Evolutionary conservation across 92 coral and sea anemone genomes (phyloP), one percentile per base, ranked within the genome.

Genomic region (Zoanthus sansibaricus): DNA sequence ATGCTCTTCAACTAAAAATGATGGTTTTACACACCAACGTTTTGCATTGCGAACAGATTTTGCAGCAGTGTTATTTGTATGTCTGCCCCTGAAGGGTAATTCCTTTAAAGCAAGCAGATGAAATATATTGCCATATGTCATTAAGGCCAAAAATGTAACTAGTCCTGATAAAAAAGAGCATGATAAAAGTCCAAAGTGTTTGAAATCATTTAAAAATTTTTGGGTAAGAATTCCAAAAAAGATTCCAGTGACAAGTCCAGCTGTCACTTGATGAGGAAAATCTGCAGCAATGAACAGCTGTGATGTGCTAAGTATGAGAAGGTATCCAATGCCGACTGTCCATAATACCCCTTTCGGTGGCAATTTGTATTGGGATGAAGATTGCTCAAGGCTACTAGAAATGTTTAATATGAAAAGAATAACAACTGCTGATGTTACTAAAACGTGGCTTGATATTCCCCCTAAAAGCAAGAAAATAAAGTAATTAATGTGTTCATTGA

Each of bases 251-350:
- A 80, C 7, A 21, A 80, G 75, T 47, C 85, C 85, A 37, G 73
- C 44, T 25, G 71, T 12, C 78, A 87, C 77, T 78, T 87, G 90
- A 87, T 87, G 90, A 30, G 90, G 90, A 30, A 87, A 87, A 48
- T 87, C 78, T 7, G 86, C 85, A 10, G 86, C 90, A 68, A 87
- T 33, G 55, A 66, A 87, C n/a, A 78, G 58, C 59, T 75, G 83
- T 58, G 90, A 87, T 7, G 78, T 4, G 15, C 69, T 47, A n/a
- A 78, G 77, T 20, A 87, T 56, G 25, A 77, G 42, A 32, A 87
- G 78, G 30, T 62, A 68, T 7, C 33, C 55, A 31, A 48, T 52
- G 64, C 77, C 51, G 4, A 55, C 56, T 54, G 37, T 67, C 90
- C 90, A 87, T 47, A 51, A 6, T 0, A 16, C 61, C 42, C 46